Evolutionary conservation across 2,113 vertebrate genomes (phyloP).

Genomic region (Gopherus flavomarginatus): DNA sequence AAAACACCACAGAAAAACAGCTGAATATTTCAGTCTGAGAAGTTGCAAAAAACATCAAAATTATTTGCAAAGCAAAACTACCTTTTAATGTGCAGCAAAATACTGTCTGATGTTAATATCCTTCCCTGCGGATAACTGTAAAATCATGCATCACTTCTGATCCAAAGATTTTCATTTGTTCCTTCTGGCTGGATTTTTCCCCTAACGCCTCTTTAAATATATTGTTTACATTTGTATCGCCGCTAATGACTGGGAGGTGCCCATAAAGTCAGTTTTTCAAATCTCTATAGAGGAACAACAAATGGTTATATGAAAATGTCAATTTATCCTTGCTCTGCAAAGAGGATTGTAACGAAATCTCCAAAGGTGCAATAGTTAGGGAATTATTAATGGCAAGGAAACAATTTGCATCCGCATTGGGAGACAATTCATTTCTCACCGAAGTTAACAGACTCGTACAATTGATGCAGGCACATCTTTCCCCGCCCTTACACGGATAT

Average conservation of each 20-base stretch:
- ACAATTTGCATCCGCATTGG: background rate
- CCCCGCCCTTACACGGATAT: background rate
- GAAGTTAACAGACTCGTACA: background rate
- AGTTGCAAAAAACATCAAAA: background rate
- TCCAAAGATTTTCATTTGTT: background rate
- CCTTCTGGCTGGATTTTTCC: background rate
- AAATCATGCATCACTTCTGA: background rate
- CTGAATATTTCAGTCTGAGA: background rate
- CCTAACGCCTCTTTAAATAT: background rate
- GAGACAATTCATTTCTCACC: constrained; percentile 32
- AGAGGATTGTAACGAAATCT: background rate
- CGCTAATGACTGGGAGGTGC: constrained; percentile 1
- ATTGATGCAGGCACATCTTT: constrained; percentile 41
- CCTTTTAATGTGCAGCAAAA: background rate
- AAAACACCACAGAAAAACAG: background rate
- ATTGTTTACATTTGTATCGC: background rate
- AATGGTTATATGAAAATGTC: background rate
- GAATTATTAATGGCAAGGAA: constrained; percentile 32
- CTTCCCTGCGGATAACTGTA: background rate
- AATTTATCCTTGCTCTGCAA: constrained; percentile 1
- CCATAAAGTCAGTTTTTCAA: background rate
- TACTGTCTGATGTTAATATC: background rate
- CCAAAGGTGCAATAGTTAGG: background rate
- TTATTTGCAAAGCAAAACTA: background rate
- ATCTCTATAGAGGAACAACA: background rate